Evolutionary conservation across 1,140 invertebrate species (phyloP).

Genomic region (Drosophila sechellia): DNA sequence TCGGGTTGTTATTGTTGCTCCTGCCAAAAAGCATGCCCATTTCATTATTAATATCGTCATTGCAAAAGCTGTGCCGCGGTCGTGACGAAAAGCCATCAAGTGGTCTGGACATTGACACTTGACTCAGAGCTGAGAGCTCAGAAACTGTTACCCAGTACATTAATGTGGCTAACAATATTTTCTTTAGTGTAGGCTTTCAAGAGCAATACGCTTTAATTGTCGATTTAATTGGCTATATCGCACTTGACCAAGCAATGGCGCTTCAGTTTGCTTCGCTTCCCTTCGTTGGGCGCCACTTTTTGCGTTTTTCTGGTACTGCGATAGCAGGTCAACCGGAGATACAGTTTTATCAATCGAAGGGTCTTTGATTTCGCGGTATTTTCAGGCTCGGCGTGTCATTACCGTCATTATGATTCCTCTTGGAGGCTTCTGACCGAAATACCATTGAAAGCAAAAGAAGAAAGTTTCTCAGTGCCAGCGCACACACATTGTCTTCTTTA

Average conservation of each 20-base stretch:
- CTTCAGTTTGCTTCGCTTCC: conserved; percentile 32
- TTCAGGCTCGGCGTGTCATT: conserved; percentile 32
- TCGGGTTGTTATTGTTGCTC: conserved; percentile 49
- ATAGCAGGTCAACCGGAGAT: conserved; percentile 62
- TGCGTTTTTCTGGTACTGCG: not conserved
- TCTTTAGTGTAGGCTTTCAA: conserved; percentile 25
- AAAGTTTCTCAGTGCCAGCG: conserved; percentile 68
- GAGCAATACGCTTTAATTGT: conserved; percentile 60
- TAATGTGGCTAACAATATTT: conserved; percentile 55
- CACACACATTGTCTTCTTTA: conserved; percentile 39
- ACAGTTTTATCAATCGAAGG: conserved; percentile 71
- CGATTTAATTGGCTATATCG: conserved; percentile 61
- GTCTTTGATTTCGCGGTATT: conserved; percentile 27
- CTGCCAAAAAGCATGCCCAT: conserved; percentile 76
- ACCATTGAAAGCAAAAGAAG: conserved; percentile 81
- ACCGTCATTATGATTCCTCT: conserved; percentile 43
- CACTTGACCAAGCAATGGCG: conserved; percentile 35
- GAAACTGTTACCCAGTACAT: conserved; percentile 55
- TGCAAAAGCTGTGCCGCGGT: conserved; percentile 53
- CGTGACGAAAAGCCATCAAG: conserved; percentile 77
- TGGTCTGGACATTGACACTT: conserved; percentile 79
- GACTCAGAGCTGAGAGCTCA: conserved; percentile 40
- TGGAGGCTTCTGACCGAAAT: conserved; percentile 73
- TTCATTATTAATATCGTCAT: conserved; percentile 76
- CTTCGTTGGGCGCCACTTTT: conserved; percentile 14